Conservation (phyloP, 2,888 invertebrate species). For the Pyrrhia umbra region DNA sequence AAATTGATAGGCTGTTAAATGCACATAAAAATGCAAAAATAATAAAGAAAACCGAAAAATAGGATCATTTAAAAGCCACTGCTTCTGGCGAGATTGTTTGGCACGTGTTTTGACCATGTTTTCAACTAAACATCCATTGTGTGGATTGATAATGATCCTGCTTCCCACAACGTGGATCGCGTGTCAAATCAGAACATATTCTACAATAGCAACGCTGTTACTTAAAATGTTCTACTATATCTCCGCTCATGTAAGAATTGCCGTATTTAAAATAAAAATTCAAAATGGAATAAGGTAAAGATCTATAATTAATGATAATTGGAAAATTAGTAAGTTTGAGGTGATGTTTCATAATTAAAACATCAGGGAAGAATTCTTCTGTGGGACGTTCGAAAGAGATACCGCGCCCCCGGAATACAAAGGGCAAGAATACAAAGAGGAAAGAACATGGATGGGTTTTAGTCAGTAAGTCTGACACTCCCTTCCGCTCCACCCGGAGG, state of each 20-base stretch:
- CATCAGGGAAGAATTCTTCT: too few species aligned
- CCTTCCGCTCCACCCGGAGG: too few species aligned
- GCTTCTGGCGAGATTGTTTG: conserved; percentile 64
- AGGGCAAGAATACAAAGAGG: too few species aligned
- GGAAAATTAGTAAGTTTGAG: too few species aligned
- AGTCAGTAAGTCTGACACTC: too few species aligned
- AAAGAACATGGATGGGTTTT: too few species aligned
- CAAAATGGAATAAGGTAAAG: too few species aligned
- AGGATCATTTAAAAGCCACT: conserved; percentile 56
- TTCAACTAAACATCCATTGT: conserved; percentile 72
- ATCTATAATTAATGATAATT: too few species aligned
- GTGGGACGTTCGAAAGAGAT: too few species aligned
- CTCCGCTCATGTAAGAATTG: neutral
- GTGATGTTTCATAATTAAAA: too few species aligned
- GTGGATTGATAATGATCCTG: conserved; percentile 62
- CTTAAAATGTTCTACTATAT: conserved; percentile 2
- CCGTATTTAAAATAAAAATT: too few species aligned
- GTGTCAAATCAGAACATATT: conserved; percentile 63
- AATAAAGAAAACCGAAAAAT: conserved; percentile 59
- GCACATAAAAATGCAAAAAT: conserved; percentile 52
- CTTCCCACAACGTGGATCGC: conserved; percentile 67
- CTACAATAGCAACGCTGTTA: conserved; percentile 9
- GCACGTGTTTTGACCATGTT: conserved; percentile 56
- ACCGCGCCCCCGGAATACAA: too few species aligned
- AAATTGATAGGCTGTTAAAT: neutral